Base-by-base conservation (phyloP, 1,140 invertebrate species). In the Neomicropteryx cornuta region DNA sequence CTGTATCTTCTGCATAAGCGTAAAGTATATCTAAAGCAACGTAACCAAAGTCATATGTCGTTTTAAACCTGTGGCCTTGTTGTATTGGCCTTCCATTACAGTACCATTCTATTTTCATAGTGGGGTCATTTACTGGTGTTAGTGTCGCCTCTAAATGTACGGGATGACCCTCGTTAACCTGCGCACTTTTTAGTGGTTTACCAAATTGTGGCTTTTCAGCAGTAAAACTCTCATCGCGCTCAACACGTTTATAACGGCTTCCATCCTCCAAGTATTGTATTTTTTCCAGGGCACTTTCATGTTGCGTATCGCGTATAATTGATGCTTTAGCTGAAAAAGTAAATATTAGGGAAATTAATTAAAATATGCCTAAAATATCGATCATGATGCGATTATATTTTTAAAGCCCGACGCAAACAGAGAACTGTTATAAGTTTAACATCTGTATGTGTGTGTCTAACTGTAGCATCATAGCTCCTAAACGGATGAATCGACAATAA, bases 21-120 rank as follows among this genome's bases (percentile, higher is more conserved):
- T 95, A 96, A n/a, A 97, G 68, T 50, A 98, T 87, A 59, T 97
- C 92, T 23, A 97, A 67, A 35, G 90, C 87, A 5, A 97, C 91
- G 60, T 90, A 96, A 41, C 92, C 92, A 68, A 97, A 96, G 56
- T 97, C 92, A 53, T 96, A 91, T 4, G 85, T 87, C 5, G 89
- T 91, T 59, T 91, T 89, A 60, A 91, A 91, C 46, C 88, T 76
- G 52, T 90, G 87, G 48, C 88, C 87, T 53, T 88, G 85, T 48
- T 83, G 81, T 47, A 97, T 79, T 1, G 91, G 89, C 50, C 76
- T 74, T 36, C 91, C 92, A 66, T 97, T 91, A 54, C 86, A 82
- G 60, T 77, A 94, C 93, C 93, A 97, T 67, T 96, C 91, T 16
- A 97, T 87, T 40, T 82, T 78, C 86, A 97, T 90, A 1, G 87